Evolutionary conservation across 2,113 vertebrate genomes (phyloP), one percentile per base, ranked within the genome.

Genomic region (Nerophis ophidion): DNA sequence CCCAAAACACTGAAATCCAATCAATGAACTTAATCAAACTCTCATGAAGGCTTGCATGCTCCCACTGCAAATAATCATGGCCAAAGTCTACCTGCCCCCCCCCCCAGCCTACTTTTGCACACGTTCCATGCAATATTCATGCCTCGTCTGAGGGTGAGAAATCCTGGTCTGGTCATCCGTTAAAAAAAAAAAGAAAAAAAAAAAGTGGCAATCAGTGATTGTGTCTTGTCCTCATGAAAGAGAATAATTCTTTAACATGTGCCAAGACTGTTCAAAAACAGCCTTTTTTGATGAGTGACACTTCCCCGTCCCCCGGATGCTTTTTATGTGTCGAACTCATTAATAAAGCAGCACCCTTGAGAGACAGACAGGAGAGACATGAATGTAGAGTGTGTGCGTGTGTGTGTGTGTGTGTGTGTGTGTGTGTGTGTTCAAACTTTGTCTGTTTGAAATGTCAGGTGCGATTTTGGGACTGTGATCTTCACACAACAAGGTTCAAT

Each of bases 271-370:
- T 94, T 96, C 92, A 95, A 94, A 85, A 95, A 94, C 88, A 68
- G 87, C 87, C 92, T 94, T 93, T 86, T 93, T 91, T 92, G 92
- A 93, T 93, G 93, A 95, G 93, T 98, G 94, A 95, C 95, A 95
- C 91, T 92, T 92, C 85, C 40, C 92, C 90, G 92, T 95, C 92
- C 91, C 92, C 90, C 82, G 84, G 91, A 92, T 91, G 90, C 91
- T 93, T 96, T 98, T 99, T 93, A 98, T 96, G 92, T 97, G 93
- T 93, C 92, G 86, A 91, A 92, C 93, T 97, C 94, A 97, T 98
- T 98, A 98, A 98, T 97, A 94, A 96, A 92, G 92, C 89, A 95
- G 91, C 76, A 91, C 92, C 91, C 91, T 85, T 86, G 93, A 94
- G 93, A 93, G 90, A 1, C 80, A 91, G 79, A 87, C 78, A 83